A percentile compares a stretch with the other conserved stretches of the same genome.
These are phyloP conservation scores for Rhabdornis inornatus DNA, from an alignment of 2,113 vertebrate genomes.

Conservation along the genomic window DNA sequence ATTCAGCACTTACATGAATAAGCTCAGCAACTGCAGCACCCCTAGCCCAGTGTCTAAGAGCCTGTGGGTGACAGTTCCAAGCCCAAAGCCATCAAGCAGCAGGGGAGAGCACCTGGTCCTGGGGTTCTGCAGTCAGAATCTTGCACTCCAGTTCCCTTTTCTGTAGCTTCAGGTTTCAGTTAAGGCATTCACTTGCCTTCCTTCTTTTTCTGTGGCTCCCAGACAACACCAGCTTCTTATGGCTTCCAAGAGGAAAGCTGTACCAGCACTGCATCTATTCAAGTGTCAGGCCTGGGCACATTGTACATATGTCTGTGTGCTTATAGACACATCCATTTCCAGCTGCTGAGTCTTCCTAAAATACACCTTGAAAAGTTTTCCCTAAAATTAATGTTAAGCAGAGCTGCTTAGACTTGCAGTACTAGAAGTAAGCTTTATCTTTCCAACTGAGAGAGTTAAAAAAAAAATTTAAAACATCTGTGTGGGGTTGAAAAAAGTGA, in stretches of 20 bases:
- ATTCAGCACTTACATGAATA: slow-evolving; percentile 47
- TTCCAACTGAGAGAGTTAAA: background rate
- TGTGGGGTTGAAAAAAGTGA: background rate
- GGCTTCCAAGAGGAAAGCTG: background rate
- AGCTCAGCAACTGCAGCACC: slow-evolving; percentile 36
- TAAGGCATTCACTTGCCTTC: background rate
- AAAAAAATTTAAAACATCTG: background rate
- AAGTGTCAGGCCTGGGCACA: background rate
- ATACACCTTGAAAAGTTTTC: background rate
- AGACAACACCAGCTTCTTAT: background rate
- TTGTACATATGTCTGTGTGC: background rate
- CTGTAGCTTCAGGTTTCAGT: background rate
- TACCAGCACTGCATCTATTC: background rate
- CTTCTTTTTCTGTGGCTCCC: background rate
- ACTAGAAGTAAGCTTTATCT: background rate
- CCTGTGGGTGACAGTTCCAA: background rate
- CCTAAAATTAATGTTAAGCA: background rate
- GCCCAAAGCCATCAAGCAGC: background rate
- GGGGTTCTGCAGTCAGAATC: background rate
- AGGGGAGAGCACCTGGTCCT: background rate
- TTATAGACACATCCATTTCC: background rate
- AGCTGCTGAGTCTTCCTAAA: background rate
- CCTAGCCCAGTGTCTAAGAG: background rate
- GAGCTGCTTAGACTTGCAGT: background rate
- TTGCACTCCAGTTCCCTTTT: background rate